A percentile compares a stretch with the other conserved stretches of the same genome.
phyloP scores from a whole-genome alignment of 2,888 invertebrate species.

The Chrysotoxum bicinctum region DNA sequence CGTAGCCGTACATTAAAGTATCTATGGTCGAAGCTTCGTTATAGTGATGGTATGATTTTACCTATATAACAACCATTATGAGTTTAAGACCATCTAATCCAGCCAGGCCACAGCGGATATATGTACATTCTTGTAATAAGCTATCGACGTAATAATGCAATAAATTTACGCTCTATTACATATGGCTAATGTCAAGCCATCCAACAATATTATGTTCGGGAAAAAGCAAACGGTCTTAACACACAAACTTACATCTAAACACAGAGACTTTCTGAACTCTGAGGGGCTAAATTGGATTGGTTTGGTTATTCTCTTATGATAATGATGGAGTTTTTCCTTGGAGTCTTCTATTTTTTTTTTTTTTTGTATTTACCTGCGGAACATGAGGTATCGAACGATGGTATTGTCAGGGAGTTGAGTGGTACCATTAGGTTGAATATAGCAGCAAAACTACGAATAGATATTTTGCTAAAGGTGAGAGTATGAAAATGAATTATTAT shows the following conservation, averaged over 20 bases:
- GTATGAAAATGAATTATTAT: constrained; percentile 70
- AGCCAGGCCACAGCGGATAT: constrained; percentile 55
- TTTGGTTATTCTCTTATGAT: background rate
- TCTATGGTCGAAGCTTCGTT: background rate
- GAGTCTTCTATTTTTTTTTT: background rate
- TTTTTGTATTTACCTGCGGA: background rate
- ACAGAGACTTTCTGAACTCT: background rate
- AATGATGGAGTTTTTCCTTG: constrained; percentile 14
- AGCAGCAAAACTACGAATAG: constrained; percentile 49
- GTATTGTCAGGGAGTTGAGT: constrained; percentile 42
- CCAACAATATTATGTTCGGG: constrained; percentile 43
- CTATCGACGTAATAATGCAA: constrained; percentile 68
- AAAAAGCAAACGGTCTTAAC: constrained; percentile 27
- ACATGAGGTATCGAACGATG: background rate
- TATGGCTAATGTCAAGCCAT: constrained; percentile 66
- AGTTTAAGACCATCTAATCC: constrained; percentile 24
- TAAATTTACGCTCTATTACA: constrained; percentile 72
- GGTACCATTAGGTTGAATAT: background rate
- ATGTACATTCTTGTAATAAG: constrained; percentile 63
- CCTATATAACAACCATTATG: constrained; percentile 9
- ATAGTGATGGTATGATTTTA: constrained; percentile 6
- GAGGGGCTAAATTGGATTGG: constrained; percentile 28
- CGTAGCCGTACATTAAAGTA: constrained; percentile 52
- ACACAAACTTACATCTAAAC: background rate
- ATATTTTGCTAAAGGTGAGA: constrained; percentile 64